A percentile compares a stretch with the other conserved stretches of the same genome.
These are phyloP conservation scores for Elysia chlorotica DNA, from an alignment of 1,140 invertebrate genomes.

Conservation along the genomic window DNA sequence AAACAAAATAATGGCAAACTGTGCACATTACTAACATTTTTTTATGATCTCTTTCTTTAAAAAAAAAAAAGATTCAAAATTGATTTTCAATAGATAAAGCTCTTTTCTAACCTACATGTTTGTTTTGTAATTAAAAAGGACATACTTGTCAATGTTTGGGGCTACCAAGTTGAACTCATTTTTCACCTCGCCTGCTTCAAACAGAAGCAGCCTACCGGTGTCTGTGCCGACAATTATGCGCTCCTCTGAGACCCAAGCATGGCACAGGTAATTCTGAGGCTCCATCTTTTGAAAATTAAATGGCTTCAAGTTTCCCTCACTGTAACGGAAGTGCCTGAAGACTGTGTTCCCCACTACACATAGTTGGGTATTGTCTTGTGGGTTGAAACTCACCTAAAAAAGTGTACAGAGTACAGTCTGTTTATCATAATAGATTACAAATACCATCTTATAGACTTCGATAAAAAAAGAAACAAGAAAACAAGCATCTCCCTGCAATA, in stretches of 20 bases:
- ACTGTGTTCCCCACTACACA: conserved; percentile 75
- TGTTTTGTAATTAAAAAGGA: not conserved
- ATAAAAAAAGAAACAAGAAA: too few species aligned
- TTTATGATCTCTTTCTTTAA: too few species aligned
- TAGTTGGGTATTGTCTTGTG: conserved; percentile 75
- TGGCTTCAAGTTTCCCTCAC: conserved; percentile 80
- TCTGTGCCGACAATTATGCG: conserved; percentile 76
- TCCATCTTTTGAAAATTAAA: conserved; percentile 84
- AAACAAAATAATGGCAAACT: too few species aligned
- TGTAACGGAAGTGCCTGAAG: conserved; percentile 78
- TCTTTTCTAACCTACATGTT: too few species aligned
- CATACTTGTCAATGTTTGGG: conserved; percentile 36
- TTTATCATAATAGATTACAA: too few species aligned
- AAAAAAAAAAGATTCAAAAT: too few species aligned
- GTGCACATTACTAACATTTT: too few species aligned
- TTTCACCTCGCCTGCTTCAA: conserved; percentile 81
- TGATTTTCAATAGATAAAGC: too few species aligned
- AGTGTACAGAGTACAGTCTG: too few species aligned
- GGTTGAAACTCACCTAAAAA: conserved; percentile 78
- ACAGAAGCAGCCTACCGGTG: conserved; percentile 74
- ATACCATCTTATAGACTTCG: too few species aligned
- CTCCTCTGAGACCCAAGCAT: conserved; percentile 71
- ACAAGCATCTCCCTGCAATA: too few species aligned
- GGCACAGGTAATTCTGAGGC: conserved; percentile 72
- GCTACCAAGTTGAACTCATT: conserved; percentile 57